Conservation (phyloP, 1,140 invertebrate species). For the Pseudobourletiella spinata region DNA sequence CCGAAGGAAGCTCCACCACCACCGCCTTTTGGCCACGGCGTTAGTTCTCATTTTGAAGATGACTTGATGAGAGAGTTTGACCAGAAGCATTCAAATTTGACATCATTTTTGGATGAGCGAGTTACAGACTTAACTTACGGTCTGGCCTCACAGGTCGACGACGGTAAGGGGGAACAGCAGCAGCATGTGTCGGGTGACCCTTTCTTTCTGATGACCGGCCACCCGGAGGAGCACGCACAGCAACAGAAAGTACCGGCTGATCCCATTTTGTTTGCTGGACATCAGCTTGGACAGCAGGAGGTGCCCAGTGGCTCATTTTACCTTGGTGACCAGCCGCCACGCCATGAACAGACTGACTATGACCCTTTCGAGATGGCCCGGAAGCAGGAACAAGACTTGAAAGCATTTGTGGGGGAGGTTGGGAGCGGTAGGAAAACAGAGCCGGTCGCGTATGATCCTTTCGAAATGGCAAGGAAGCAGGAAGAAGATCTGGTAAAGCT, state of each 20-base stretch:
- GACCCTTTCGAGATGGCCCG: no score
- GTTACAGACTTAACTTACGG: slow-evolving; percentile 3
- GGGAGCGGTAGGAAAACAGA: no score
- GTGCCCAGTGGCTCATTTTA: no score
- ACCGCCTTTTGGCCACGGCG: not conserved
- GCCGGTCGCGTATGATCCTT: no score
- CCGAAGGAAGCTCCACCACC: not conserved
- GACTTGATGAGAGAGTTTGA: slow-evolving; percentile 26
- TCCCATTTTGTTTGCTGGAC: not conserved
- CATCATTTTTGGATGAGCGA: slow-evolving; percentile 24
- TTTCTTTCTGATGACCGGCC: no score
- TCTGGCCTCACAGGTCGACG: not conserved
- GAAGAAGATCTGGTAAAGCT: not conserved
- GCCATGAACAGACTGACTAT: no score
- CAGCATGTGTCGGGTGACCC: not conserved
- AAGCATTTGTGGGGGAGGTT: no score
- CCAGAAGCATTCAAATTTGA: slow-evolving; percentile 23
- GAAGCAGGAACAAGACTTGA: no score
- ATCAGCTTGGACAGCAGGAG: not conserved
- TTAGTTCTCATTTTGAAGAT: slow-evolving; percentile 20
- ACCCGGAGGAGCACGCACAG: no score
- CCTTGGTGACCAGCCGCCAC: no score
- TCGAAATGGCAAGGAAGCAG: no score
- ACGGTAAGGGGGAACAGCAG: not conserved
- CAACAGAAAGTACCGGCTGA: slow-evolving; percentile 3